Evolutionary conservation across 2,888 invertebrate species (phyloP), one percentile per base, ranked within the genome.

Genomic region (Anoplius nigerrimus): DNA sequence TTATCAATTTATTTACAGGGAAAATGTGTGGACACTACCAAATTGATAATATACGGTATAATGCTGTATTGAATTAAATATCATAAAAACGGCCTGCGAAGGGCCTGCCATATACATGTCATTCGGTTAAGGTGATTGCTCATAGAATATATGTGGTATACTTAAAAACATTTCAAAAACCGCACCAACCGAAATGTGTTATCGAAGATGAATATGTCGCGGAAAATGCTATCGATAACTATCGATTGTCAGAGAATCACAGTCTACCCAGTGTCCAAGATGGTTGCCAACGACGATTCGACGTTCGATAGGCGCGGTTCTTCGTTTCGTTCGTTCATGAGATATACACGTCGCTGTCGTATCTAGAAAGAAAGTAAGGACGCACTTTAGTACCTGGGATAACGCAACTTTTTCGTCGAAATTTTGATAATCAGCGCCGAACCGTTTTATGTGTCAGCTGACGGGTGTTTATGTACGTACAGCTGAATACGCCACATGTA

Each of bases 291-390:
- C 34, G 34, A 56, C 62, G 64, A 71, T 73, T 73, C 68, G 56
- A 73, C 69, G 54, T 74, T 63, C 45, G 61, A 65, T 76, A 80
- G 80, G 81, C 71, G 80, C 80, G 80, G 80, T 81, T 81, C 62
- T 54, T 62, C 71, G 62, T 34, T 55, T 68, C 61, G 66, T 61
- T 53, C 62, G 61, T 64, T 63, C 46, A 45, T 46, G 16, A 63
- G 57, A 66, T 64, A 48, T 57, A 58, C 22, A 65, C 51, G 58
- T 51, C 62, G 56, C 20, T 58, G 56, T 43, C 45, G 24, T n/a
- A 57, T 55, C 20, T 70, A 73, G 62, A 55, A 42, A 65, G 46
- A 52, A 13, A 22, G 15, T n/a, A 34, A 15, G 48, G 34, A 34
- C 34, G 51, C 55, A 61, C 11, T 27, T 16, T 1, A 51, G 51